Base-by-base conservation (phyloP, 1,140 invertebrate genomes). In the Holcopasites calliopsidis region DNA sequence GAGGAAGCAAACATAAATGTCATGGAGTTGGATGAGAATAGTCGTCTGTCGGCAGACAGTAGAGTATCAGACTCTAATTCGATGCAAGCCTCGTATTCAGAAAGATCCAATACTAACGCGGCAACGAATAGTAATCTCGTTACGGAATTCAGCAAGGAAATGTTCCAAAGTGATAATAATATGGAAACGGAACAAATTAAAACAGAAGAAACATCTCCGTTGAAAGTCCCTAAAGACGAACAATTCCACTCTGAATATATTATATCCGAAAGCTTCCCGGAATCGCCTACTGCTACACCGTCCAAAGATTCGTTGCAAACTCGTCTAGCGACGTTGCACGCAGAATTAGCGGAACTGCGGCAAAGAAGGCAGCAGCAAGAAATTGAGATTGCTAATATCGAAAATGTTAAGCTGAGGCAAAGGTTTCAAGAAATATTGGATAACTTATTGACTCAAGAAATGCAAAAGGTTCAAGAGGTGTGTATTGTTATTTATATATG, bases 351-450 rank as follows among this genome's bases (percentile, higher is more conserved):
- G 26, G 95, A 96, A 68, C 89, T 98, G 18, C 94, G 94, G 82
- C 92, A 94, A 54, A 93, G 95, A 55, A 92, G 95, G 75, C 93
- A 94, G 50, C 94, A 95, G 80, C 97, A 97, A 85, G 96, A 97
- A 85, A 92, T 94, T 58, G 96, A 97, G 89, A 95, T 98, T 82
- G 94, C 95, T 7, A 95, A 95, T 42, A 97, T 98, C 86, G 97
- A 98, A 88, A 98, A 98, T 89, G 89, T 95, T 66, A 95, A 96
- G 31, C 87, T 98, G 1, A 93, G 95, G 54, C 95, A 97, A 88
- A 90, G 97, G 47, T 96, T 98, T 87, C 95, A 97, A 88, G 94
- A 95, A 75, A 95, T 95, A 58, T 90, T 97, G 1, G 95, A 97
- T 79, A 95, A 95, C 85, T 91, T 97, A 4, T 92, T 95, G 62